Evolutionary conservation across 1,140 invertebrate species (phyloP), one percentile per base, ranked within the genome.

Genomic region (Aporrectodea caliginosa): DNA sequence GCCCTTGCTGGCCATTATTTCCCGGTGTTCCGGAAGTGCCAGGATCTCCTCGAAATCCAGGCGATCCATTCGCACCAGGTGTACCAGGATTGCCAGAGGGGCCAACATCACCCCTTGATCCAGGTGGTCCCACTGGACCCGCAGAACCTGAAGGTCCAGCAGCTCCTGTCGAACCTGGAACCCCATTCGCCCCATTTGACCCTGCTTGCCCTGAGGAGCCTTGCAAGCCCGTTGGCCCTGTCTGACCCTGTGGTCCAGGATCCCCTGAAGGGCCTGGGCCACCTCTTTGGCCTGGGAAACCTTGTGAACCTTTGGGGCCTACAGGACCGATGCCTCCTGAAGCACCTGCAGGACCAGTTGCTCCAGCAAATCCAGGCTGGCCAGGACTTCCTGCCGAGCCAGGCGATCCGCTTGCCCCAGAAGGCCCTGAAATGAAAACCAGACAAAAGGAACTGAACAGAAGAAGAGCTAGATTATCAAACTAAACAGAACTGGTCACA

Each of bases 41-140:
- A 16, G 70, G 27, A 69, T 70, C 22, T 6, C 80, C 80, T n/a
- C 31, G 31, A 43, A 72, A 16, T 69, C 80, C 80, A 73, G n/a
- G 69, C 33, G 69, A 35, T 27, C 80, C 80, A 12, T 22, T 77
- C 22, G 34, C 22, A 69, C 78, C 78, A 16, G 77, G 30, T 32
- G 35, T n/a, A 31, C 78, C 78, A 27, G 78, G 2, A 78, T 31
- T 27, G 29, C 75, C 75, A 58, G 75, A 27, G 27, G 29, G 29
- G 1, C 75, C 75, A n/a, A n/a, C 16, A 58, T 76, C 75, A 43
- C 75, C 75, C 22, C 29, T 76, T 43, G 32, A 16, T 71, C 69
- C 69, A 43, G 34, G 16, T 14, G 69, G 2, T 30, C 69, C 58
- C 27, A n/a, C 1, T 70, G 16, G 35, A 43, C 58, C 77, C 1